These are phyloP conservation scores for Pogonocichla stellata DNA, from an alignment of 2,113 vertebrate species.

Conservation along the genomic window DNA sequence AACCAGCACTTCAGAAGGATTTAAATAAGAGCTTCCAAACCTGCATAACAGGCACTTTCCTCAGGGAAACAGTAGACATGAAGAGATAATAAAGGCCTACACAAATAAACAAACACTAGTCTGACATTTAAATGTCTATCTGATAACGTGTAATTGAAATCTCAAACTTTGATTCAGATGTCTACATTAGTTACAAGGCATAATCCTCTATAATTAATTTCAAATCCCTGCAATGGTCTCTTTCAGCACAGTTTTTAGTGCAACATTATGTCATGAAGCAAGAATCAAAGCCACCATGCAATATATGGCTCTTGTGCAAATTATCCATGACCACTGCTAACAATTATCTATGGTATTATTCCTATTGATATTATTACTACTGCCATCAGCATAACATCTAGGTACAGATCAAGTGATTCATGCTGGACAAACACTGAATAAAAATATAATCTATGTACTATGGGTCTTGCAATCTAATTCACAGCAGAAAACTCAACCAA, in stretches of 20 bases:
- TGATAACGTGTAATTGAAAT: background rate
- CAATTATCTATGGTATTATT: background rate
- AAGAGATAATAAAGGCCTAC: background rate
- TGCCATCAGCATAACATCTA: background rate
- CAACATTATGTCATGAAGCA: background rate
- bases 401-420: background rate
- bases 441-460: background rate
- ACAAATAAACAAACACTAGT: background rate
- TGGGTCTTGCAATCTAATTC: background rate
- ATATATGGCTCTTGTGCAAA: background rate
- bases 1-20: background rate
- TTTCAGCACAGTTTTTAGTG: background rate
- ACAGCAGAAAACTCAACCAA: background rate
- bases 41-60: background rate
- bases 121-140: background rate
- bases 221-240: background rate
- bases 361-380: background rate
- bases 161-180: background rate
- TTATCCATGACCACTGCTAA: background rate
- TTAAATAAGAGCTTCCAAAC: background rate
- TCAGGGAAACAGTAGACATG: background rate
- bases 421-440: background rate
- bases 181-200: background rate
- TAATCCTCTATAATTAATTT: background rate
- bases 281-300: background rate